Conservation (phyloP, 1,140 invertebrate genomes). For the Wasmannia auropunctata region DNA sequence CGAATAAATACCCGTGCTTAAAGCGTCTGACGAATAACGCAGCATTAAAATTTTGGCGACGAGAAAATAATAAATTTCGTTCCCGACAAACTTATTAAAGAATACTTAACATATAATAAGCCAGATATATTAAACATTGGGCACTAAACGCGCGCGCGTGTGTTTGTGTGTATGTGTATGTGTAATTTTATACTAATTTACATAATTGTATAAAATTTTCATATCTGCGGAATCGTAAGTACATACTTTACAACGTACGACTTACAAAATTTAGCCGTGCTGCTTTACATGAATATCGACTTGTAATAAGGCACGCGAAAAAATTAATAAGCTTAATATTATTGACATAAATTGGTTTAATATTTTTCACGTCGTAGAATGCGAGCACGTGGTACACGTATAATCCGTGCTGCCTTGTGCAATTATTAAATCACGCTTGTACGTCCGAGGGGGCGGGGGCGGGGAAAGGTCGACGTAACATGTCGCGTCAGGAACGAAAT, state of each 20-base stretch:
- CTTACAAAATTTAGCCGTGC: background rate
- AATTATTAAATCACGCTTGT: constrained; percentile 50
- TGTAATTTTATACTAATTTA: too few species aligned
- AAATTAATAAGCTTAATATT: too few species aligned
- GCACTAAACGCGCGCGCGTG: too few species aligned
- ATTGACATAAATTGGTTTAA: background rate
- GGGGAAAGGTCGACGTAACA: background rate
- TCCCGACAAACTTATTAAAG: background rate
- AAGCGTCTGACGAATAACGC: background rate
- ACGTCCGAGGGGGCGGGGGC: too few species aligned
- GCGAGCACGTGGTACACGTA: background rate
- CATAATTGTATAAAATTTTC: too few species aligned
- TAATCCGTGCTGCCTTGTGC: background rate
- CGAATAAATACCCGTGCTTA: background rate
- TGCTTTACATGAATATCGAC: background rate
- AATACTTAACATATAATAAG: background rate
- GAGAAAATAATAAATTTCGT: background rate
- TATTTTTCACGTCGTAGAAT: background rate
- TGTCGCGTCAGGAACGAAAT: constrained; percentile 54
- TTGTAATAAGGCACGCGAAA: background rate
- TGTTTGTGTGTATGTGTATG: too few species aligned
- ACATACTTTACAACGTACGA: background rate
- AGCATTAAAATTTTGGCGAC: background rate
- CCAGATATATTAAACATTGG: background rate
- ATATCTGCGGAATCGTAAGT: background rate